phyloP scores from a whole-genome alignment of 2,888 invertebrate genomes.

The Galeruca laticollis region DNA sequence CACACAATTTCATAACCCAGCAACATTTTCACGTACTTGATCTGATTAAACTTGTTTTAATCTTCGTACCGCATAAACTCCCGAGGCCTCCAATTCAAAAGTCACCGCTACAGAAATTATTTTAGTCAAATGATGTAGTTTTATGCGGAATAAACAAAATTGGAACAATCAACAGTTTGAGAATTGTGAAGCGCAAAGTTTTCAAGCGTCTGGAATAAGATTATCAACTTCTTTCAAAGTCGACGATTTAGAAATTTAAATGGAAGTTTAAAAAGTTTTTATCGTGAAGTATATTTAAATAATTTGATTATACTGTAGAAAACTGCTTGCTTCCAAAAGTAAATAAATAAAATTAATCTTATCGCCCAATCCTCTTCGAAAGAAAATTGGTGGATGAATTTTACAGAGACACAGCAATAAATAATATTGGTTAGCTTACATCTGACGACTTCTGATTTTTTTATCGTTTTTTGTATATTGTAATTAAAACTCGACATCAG shows the following conservation, averaged over 20 bases:
- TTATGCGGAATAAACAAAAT: slow-evolving; percentile 14
- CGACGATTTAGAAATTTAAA: background rate
- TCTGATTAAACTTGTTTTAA: background rate
- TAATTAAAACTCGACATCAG: too few species aligned
- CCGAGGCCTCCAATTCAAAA: slow-evolving; percentile 1
- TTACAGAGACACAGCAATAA: too few species aligned
- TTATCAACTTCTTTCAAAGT: background rate
- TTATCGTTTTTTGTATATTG: too few species aligned
- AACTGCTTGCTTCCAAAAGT: background rate
- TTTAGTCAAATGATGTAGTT: slow-evolving; percentile 1
- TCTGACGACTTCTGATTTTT: too few species aligned
- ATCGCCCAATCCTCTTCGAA: too few species aligned
- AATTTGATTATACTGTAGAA: background rate
- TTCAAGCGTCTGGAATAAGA: background rate
- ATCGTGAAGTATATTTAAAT: background rate
- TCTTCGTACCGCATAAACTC: background rate
- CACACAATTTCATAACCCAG: too few species aligned
- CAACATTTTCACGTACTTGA: too few species aligned
- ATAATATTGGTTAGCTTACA: too few species aligned
- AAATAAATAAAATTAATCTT: background rate
- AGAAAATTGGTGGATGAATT: too few species aligned
- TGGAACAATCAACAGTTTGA: slow-evolving; percentile 5
- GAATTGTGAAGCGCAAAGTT: slow-evolving; percentile 5
- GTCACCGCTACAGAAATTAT: background rate
- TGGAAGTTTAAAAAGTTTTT: background rate